Evolutionary conservation across 2,797 vertebrate genomes (phyloP), one percentile per base, ranked within the genome.

Genomic region (Sebastes itinus): DNA sequence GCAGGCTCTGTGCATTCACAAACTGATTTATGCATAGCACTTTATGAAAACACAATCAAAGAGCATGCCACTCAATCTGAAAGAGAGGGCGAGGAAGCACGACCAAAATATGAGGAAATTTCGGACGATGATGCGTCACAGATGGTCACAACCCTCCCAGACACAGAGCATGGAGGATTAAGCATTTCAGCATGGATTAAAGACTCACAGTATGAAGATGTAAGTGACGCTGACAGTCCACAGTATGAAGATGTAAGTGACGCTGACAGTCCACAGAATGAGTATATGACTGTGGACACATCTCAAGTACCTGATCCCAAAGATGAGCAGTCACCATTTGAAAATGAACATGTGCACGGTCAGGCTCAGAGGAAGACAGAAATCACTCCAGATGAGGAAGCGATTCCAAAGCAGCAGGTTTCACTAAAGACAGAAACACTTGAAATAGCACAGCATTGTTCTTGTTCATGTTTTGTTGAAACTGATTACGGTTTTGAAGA

Each of bases 41-140:
- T 16, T 6, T 23, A 38, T 63, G 56, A 30, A 55, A 61, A 56
- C 23, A 42, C 46, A 27, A 1, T 32, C 1, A 14, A 60, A n/a
- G 25, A 42, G 38, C 4, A 46, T 2, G 0, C 1, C 1, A 3
- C 2, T 38, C 10, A 2, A 1, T 16, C 8, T 55, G 2, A 46
- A 73, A 20, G 7, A 3, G 5, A 14, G 14, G 7, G 1, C 4
- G 3, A 8, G 14, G 7, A 7, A 6, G 12, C 1, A 1, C 0
- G 4, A 55, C 62, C 23, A 10, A 2, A 16, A 13, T 87, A 82
- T 70, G 88, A 91, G 28, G 80, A 89, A 33, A 61, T 89, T 65
- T 78, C 89, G 28, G 87, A 88, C 23, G 22, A 72, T 28, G 82
- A 72, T 2, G 1, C 2, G 4, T 7, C 65, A 4, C 16, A 60